These are phyloP conservation scores for Euglossa dilemma DNA, from an alignment of 1,140 invertebrate species.

Conservation along the genomic window DNA sequence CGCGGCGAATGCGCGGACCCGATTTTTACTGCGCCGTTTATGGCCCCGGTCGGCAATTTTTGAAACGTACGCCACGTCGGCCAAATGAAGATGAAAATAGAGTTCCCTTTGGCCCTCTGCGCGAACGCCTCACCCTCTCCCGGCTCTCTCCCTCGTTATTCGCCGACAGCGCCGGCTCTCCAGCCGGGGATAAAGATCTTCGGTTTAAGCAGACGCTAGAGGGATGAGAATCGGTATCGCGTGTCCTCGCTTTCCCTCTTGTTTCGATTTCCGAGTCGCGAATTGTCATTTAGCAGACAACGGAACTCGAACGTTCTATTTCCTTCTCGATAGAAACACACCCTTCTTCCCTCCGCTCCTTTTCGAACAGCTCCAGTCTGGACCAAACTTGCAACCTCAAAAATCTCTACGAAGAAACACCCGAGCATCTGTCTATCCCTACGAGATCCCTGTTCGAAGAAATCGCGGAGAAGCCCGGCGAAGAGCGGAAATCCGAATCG, in stretches of 20 bases:
- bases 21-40: constrained; percentile 47
- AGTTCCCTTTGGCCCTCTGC: not conserved
- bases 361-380: no score
- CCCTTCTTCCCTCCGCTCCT: no score
- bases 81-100: constrained; percentile 44
- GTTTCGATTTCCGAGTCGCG: no score
- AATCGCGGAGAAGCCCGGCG: not conserved
- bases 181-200: constrained; percentile 26
- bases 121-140: not conserved
- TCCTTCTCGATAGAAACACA: no score
- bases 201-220: not conserved
- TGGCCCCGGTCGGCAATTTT: constrained; percentile 47
- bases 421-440: no score
- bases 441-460: not conserved
- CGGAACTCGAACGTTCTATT: no score
- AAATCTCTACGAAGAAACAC: no score
- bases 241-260: not conserved
- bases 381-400: no score
- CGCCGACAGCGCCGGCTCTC: not conserved
- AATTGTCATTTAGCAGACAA: no score
- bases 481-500: not conserved
- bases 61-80: constrained; percentile 20
- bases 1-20: constrained; percentile 22
- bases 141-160: not conserved
- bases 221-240: constrained; percentile 14